A percentile compares a stretch with the other conserved stretches of the same genome.
Evolutionary conservation across 2,113 vertebrate genomes (phyloP).

Genomic region (Carassius carassius): DNA sequence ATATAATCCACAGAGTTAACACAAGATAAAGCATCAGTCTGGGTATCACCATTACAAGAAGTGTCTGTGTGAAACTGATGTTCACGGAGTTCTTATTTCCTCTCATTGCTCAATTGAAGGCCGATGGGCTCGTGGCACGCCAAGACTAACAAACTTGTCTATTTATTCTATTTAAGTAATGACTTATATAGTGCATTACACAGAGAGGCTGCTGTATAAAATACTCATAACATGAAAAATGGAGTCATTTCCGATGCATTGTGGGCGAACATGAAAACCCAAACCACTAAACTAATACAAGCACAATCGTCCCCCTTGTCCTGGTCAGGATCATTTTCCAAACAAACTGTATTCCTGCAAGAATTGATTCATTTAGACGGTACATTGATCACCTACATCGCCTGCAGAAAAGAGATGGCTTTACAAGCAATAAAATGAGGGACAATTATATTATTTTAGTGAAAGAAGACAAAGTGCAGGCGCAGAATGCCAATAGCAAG

Average conservation of each 20-base stretch:
- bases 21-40: constrained; percentile 28
- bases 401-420: constrained; percentile 88
- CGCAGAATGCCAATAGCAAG: constrained; percentile 81
- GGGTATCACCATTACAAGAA: neutral
- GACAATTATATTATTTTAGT: constrained; percentile 97
- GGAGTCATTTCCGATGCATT: constrained; percentile 62
- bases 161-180: constrained; percentile 58
- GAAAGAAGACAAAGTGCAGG: constrained; percentile 94
- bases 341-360: constrained; percentile 88
- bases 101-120: constrained; percentile 21
- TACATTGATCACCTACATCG: constrained; percentile 90
- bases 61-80: constrained; percentile 5
- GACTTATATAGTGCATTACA: constrained; percentile 54
- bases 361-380: constrained; percentile 93
- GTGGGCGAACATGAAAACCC: constrained; percentile 73
- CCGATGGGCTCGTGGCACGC: constrained; percentile 34
- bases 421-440: constrained; percentile 94
- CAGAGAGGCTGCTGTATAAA: constrained; percentile 50
- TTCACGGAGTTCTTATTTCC: constrained; percentile 28
- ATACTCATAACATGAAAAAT: constrained; percentile 71
- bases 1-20: constrained; percentile 5
- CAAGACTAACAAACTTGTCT: constrained; percentile 51
- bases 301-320: constrained; percentile 64
- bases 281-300: constrained; percentile 77
- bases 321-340: constrained; percentile 80